Conservation (phyloP, 2,888 invertebrate genomes). For the Trachelus troglodyta region DNA sequence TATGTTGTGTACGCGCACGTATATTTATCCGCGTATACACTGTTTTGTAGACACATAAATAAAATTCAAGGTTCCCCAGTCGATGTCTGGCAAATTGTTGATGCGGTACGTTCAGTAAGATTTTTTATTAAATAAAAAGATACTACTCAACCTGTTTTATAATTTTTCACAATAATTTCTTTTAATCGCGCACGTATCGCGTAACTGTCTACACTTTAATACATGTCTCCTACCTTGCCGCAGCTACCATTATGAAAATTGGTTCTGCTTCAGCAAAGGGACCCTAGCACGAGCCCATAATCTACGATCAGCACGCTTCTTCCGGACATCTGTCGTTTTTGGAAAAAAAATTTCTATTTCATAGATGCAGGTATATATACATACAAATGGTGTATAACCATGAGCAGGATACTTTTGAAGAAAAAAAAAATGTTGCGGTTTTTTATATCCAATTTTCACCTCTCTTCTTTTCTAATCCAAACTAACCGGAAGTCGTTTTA, state of each 20-base stretch:
- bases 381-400: neutral
- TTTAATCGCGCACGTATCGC: neutral
- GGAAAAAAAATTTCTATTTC: constrained; percentile 9
- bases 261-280: constrained; percentile 25
- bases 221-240: neutral
- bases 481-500: neutral
- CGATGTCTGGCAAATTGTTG: neutral
- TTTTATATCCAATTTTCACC: neutral
- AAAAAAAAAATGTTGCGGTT: neutral
- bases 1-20: neutral
- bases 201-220: neutral
- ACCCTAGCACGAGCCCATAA: constrained; percentile 38
- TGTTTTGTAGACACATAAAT: neutral
- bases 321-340: constrained; percentile 45
- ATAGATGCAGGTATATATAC: neutral
- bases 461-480: neutral
- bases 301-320: constrained; percentile 38
- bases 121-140: neutral
- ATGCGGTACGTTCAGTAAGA: neutral
- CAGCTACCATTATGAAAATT: neutral
- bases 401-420: neutral
- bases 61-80: neutral
- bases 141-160: neutral
- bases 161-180: neutral
- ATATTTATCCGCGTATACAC: neutral